phyloP scores from a whole-genome alignment of 2,797 vertebrate genomes.

The Tangara arthus region DNA sequence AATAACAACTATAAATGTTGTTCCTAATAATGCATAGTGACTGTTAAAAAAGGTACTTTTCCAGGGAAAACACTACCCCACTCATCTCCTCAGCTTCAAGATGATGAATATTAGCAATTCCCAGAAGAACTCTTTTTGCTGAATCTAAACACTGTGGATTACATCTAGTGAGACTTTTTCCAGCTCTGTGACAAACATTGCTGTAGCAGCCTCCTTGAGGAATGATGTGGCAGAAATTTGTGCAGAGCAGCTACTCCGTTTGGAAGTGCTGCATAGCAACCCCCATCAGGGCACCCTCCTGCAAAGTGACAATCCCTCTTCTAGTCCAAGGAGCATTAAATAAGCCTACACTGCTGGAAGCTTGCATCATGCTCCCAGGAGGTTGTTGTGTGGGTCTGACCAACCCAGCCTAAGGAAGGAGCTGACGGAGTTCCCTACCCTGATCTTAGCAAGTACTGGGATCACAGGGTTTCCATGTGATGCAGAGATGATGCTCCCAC shows the following conservation, averaged over 20 bases:
- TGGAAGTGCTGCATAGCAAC: not conserved
- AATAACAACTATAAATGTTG: not conserved
- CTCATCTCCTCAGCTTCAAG: not conserved
- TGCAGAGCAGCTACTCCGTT: not conserved
- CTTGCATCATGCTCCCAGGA: fast-evolving
- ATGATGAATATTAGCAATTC: not conserved
- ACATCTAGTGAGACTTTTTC: not conserved
- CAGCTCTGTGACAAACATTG: not conserved
- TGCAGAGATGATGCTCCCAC: not conserved
- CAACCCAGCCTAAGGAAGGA: not conserved
- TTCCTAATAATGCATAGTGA: not conserved
- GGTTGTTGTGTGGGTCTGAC: not conserved
- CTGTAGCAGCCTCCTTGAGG: not conserved
- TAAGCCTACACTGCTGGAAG: not conserved
- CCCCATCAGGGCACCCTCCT: not conserved
- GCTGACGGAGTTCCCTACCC: not conserved
- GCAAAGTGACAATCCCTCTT: not conserved
- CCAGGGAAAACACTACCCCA: not conserved
- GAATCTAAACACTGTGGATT: not conserved
- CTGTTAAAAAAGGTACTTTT: not conserved
- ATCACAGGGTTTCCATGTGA: not conserved
- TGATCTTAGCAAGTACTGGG: not conserved
- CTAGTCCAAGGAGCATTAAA: not conserved
- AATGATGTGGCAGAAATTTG: not conserved
- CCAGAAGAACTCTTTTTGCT: not conserved